Evolutionary conservation across 2,888 invertebrate species (phyloP).

Genomic region (Papilio demoleus): DNA sequence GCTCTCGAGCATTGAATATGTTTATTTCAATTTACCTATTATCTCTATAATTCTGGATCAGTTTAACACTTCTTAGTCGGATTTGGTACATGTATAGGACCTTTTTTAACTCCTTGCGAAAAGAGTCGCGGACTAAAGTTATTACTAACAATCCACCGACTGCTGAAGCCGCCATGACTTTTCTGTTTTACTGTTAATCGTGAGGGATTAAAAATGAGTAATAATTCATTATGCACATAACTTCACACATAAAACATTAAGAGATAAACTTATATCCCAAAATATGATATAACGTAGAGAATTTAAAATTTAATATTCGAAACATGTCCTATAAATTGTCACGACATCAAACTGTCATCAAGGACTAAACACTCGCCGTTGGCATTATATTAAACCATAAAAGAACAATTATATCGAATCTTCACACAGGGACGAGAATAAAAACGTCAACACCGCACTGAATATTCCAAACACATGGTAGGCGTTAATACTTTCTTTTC

Average conservation of each 20-base stretch:
- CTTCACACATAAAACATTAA: slow-evolving; percentile 43
- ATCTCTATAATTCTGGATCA: too few species aligned
- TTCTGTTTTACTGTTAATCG: too few species aligned
- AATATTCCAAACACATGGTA: slow-evolving; percentile 69
- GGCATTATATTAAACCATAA: slow-evolving; percentile 71
- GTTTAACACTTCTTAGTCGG: too few species aligned
- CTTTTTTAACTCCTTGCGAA: too few species aligned
- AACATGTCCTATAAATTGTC: slow-evolving; percentile 52
- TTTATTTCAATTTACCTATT: too few species aligned
- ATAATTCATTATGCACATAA: background rate
- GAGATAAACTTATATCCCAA: slow-evolving; percentile 26
- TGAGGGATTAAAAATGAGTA: too few species aligned
- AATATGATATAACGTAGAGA: slow-evolving; percentile 22
- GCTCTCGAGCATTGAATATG: too few species aligned
- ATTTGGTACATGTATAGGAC: too few species aligned
- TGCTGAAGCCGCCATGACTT: too few species aligned
- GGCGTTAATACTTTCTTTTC: slow-evolving; percentile 48
- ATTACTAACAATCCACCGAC: too few species aligned
- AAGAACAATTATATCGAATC: slow-evolving; percentile 73
- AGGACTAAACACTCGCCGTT: slow-evolving; percentile 73
- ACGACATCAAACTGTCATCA: slow-evolving; percentile 71
- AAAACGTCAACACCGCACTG: slow-evolving; percentile 70
- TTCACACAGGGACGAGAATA: slow-evolving; percentile 71
- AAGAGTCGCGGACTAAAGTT: too few species aligned
- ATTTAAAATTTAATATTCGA: slow-evolving; percentile 44